Evolutionary conservation across 2,888 invertebrate genomes (phyloP), one percentile per base, ranked within the genome.

Genomic region (Dysmachus trigonus): DNA sequence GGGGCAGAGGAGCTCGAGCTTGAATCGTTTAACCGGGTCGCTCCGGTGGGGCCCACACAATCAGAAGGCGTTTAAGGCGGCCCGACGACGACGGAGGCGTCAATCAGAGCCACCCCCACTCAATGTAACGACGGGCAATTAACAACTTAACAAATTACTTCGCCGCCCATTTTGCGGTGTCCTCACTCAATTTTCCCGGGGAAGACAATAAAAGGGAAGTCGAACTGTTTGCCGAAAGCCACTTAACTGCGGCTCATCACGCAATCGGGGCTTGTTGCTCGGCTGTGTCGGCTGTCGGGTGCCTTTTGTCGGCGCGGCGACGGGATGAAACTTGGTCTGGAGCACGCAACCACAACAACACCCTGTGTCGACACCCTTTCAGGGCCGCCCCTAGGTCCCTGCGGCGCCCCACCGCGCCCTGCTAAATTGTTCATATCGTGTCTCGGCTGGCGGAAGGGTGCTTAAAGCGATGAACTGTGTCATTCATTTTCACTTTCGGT

Each of bases 191-290:
- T 83, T 83, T 83, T 41, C 72, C 72, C 83, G 72, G 83, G 81
- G 51, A 83, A 83, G 83, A 83, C 83, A 83, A 83, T 83, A 83
- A 83, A 83, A 83, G 35, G 72, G 83, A 72, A 83, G 83, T 83
- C 83, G 30, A 72, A 83, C 72, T 83, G 83, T 83, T 83, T 83
- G 31, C 72, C 83, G 31, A 83, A 83, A 83, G 83, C 83, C 83
- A 83, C 83, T 83, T 83, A 83, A 83, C 71, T 72, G 83, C 27
- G 83, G 83, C 83, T 83, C 83, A 72, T 83, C 83, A 83, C 83
- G 83, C 83, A 83, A 83, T 41, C 72, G 27, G 35, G 62, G 83
- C 83, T 83, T 83, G 83, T 83, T 83, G 83, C 83, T 83, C 47
- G 27, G 41, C 41, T 77, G 22, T 22, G 22, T 22, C 73, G 33